Evolutionary conservation across 2,797 vertebrate genomes (phyloP).

Genomic region (Centropyge bicolor): DNA sequence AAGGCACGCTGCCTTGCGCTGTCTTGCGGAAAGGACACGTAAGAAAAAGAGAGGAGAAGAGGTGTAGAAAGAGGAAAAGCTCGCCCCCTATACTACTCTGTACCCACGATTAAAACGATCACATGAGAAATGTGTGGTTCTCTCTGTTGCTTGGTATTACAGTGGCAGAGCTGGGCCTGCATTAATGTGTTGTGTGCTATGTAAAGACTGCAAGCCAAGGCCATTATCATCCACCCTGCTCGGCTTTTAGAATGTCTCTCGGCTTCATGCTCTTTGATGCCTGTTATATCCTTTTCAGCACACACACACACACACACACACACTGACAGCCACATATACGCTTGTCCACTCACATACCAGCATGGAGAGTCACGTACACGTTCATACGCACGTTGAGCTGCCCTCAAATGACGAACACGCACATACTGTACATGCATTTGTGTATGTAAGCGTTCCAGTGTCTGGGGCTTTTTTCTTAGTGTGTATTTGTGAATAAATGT

Average conservation of each 20-base stretch:
- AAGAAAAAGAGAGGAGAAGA: constrained; percentile 29
- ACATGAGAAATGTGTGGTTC: constrained; percentile 44
- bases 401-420: constrained; percentile 22
- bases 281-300: constrained; percentile 40
- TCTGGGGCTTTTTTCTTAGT: neutral
- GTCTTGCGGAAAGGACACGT: constrained; percentile 42
- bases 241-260: constrained; percentile 63
- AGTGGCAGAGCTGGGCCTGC: constrained; percentile 54
- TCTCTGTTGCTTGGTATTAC: constrained; percentile 50
- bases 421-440: neutral
- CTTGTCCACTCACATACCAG: constrained; percentile 33
- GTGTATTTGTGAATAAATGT: constrained; percentile 19
- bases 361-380: constrained; percentile 23
- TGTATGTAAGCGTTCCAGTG: neutral
- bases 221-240: constrained; percentile 69
- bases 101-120: constrained; percentile 51
- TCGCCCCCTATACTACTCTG: constrained; percentile 20
- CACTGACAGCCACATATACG: constrained; percentile 20
- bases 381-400: neutral
- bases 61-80: constrained; percentile 35
- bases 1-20: constrained; percentile 30
- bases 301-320: constrained; percentile 26
- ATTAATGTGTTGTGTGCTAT: constrained; percentile 69
- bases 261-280: constrained; percentile 60
- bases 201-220: constrained; percentile 69